Base-by-base conservation (phyloP, 1,140 invertebrate genomes). In the Centruroides sculpturatus region DNA sequence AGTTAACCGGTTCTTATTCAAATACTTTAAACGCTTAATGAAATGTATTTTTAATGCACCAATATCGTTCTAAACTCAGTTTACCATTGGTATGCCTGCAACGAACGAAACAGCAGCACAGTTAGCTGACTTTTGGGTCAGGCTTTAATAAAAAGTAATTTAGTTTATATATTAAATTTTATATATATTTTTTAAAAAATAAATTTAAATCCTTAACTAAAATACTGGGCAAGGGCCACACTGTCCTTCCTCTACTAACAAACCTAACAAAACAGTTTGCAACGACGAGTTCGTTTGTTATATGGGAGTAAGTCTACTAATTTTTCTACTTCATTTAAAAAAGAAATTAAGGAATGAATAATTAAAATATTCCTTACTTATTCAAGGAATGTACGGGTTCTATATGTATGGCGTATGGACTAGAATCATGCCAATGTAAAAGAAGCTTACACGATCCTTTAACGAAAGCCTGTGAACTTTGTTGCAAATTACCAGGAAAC, bases 371-470 rank as follows among this genome's bases (percentile, higher is more conserved):
- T 2, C 23, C 23, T 23, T 23, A 23, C 64, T 71, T 68, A 68
- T 72, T 71, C 3, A 63, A 86, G 85, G 87, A 92, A 74, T 96
- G 92, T 69, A 90, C 88, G 0, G 90, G 90, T 0, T 93, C 90
- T 50, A 91, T 96, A 69, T 96, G 92, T 73, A 76, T 91, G 60
- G 85, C 85, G 5, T 96, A 96, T 72, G 90, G 89, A 34, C 80
- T 98, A 72, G 90, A 96, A 75, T 96, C 93, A 11, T 99, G 95
- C 71, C 95, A 97, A 74, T 92, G 91, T 76, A 80, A 86, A 68
- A 56, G 74, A 49, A 80, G 83, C 60, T 78, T 81, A 4, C 77
- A 80, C 53, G 89, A 92, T 74, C 82, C 85, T 63, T 77, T 82
- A 36, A 89, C 85, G 7, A 89, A 91, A 70, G 84, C 87, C 3